phyloP scores from a whole-genome alignment of 2,113 vertebrate genomes.

The Myiagra hebetior region DNA sequence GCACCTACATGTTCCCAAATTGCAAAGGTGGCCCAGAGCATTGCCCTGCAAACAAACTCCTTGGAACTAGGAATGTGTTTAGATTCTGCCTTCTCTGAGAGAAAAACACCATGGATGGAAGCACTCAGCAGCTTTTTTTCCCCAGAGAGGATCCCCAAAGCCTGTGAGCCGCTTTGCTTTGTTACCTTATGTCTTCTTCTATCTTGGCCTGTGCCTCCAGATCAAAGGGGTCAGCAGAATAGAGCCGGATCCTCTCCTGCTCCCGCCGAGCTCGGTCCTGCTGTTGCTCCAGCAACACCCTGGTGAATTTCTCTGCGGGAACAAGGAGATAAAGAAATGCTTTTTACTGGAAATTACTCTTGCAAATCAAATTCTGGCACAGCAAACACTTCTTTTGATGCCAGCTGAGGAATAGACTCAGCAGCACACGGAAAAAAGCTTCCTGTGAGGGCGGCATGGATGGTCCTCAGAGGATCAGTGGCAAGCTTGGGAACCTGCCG shows the following conservation, averaged over 20 bases:
- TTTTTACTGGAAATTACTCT: slow-evolving; percentile 14
- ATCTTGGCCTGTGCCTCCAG: slow-evolving; percentile 99
- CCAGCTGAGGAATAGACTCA: background rate
- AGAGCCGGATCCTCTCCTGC: slow-evolving; percentile 92
- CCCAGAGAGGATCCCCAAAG: background rate
- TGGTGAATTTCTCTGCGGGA: slow-evolving; percentile 88
- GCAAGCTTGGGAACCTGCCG: background rate
- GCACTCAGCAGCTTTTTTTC: background rate
- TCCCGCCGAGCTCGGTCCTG: slow-evolving; percentile 92
- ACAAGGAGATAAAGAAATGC: background rate
- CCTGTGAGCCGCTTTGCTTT: background rate
- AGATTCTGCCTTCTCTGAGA: background rate
- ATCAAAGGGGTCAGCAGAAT: slow-evolving; percentile 96
- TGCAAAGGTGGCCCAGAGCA: background rate
- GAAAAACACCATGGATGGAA: background rate
- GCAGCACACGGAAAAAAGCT: background rate
- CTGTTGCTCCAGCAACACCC: slow-evolving; percentile 92
- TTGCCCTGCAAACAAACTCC: background rate
- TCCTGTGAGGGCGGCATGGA: background rate
- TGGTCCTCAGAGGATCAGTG: background rate
- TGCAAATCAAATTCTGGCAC: background rate
- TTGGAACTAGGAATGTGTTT: background rate
- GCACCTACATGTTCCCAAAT: fast-evolving
- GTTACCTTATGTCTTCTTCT: slow-evolving; percentile 96
- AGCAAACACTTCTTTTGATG: background rate